These are phyloP conservation scores for Drosophila pallidifrons DNA, from an alignment of 1,140 invertebrate genomes.

Conservation along the genomic window DNA sequence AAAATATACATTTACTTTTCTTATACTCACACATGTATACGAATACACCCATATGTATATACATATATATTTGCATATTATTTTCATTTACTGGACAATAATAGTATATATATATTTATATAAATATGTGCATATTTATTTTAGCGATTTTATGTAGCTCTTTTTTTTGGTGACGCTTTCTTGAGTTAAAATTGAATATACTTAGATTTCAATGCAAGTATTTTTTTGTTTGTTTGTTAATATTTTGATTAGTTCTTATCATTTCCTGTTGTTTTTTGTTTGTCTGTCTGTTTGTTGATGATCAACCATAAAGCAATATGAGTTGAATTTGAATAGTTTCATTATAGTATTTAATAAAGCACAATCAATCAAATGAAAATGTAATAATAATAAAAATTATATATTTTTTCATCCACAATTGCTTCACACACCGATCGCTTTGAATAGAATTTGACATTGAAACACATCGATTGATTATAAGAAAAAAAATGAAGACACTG, in stretches of 20 bases:
- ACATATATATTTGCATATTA: conserved; percentile 52
- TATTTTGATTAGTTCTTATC: conserved; percentile 72
- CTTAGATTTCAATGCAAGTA: conserved; percentile 62
- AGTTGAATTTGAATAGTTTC: conserved; percentile 11
- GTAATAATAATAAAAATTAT: conserved; percentile 8
- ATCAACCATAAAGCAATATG: conserved; percentile 8
- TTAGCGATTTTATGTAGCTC: conserved; percentile 30
- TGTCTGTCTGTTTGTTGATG: background rate
- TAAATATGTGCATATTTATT: conserved; percentile 31
- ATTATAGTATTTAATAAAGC: conserved; percentile 14
- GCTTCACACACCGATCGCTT: conserved; percentile 40
- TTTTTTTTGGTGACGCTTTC: conserved; percentile 22
- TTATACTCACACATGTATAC: conserved; percentile 59
- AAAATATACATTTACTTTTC: conserved; percentile 78
- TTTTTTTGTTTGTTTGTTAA: conserved; percentile 52
- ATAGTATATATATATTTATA: conserved; percentile 44
- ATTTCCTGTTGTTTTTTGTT: conserved; percentile 43
- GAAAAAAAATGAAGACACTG: conserved; percentile 36
- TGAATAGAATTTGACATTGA: conserved; percentile 31
- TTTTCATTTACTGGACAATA: conserved; percentile 66
- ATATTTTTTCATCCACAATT: conserved; percentile 19
- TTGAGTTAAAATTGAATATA: conserved; percentile 52
- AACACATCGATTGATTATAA: conserved; percentile 40
- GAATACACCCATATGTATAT: conserved; percentile 50
- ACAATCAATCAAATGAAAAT: conserved; percentile 11